Conservation (phyloP, 2,797 vertebrate genomes). For the Coracias cyanogaster region DNA sequence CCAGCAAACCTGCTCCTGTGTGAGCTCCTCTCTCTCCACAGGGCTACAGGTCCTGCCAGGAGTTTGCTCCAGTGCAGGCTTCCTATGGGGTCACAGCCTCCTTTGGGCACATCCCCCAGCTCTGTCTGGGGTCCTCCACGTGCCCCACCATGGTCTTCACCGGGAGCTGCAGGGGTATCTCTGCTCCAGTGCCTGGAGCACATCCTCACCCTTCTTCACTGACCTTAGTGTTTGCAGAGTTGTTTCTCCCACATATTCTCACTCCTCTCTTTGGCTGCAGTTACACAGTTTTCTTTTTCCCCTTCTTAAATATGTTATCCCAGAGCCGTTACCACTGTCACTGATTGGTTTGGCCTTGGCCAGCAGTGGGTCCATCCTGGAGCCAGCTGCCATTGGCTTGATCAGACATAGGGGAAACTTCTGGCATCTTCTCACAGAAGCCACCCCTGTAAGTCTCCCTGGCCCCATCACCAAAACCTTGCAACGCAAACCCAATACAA, state of each 20-base stretch:
- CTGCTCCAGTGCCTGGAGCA: neutral
- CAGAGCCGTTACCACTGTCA: neutral
- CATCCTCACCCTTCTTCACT: neutral
- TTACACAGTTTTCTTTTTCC: neutral
- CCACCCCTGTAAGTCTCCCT: rapidly evolving
- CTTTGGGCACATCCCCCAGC: neutral
- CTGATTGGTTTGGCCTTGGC: neutral
- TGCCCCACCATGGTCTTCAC: neutral
- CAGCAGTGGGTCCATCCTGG: neutral
- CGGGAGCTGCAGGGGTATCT: neutral
- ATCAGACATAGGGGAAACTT: neutral
- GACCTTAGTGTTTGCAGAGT: neutral
- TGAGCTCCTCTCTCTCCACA: neutral
- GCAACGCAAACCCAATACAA: neutral
- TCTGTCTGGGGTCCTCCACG: neutral
- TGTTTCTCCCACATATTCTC: neutral
- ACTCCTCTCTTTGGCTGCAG: neutral
- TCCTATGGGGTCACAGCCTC: neutral
- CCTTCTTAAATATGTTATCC: neutral
- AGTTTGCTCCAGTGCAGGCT: neutral
- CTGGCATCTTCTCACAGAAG: neutral
- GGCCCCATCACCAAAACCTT: neutral
- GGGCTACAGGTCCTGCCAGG: neutral
- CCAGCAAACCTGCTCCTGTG: neutral
- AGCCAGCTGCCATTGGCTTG: neutral